phyloP scores from a whole-genome alignment of 1,140 invertebrate genomes.

The Heliconius hermathena region DNA sequence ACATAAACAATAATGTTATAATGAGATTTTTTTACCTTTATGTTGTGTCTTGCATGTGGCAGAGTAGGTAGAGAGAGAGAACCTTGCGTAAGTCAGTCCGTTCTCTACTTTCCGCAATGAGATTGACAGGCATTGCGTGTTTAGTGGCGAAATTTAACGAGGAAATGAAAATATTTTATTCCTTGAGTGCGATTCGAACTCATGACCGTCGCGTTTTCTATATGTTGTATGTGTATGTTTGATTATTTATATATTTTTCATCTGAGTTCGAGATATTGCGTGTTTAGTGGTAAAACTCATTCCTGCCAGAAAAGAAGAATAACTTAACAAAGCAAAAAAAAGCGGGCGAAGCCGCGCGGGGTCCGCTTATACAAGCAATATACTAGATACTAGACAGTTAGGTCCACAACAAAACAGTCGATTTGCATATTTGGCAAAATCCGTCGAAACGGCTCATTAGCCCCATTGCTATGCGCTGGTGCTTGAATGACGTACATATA shows the following conservation, averaged over 20 bases:
- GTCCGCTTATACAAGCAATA: neutral
- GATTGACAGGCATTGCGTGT: neutral
- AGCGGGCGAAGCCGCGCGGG: too few relatives aligned
- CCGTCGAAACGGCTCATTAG: neutral
- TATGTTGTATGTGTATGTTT: too few relatives aligned
- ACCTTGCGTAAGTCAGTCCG: neutral
- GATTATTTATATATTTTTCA: too few relatives aligned
- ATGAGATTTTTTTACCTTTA: neutral
- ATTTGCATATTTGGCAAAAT: constrained; percentile 2
- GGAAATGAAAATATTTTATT: neutral
- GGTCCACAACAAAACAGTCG: neutral
- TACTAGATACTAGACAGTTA: neutral
- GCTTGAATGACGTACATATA: neutral
- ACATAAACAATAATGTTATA: neutral
- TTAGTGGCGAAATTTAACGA: neutral
- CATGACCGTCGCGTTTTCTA: too few relatives aligned
- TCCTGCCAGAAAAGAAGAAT: too few relatives aligned
- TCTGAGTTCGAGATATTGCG: too few relatives aligned
- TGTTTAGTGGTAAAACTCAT: too few relatives aligned
- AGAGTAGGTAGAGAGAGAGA: neutral
- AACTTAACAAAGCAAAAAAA: too few relatives aligned
- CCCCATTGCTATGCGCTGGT: neutral
- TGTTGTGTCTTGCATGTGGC: neutral
- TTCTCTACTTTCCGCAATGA: neutral
- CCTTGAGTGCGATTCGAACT: too few relatives aligned